Evolutionary conservation across 2,888 invertebrate species (phyloP).

Genomic region (Empis livida): DNA sequence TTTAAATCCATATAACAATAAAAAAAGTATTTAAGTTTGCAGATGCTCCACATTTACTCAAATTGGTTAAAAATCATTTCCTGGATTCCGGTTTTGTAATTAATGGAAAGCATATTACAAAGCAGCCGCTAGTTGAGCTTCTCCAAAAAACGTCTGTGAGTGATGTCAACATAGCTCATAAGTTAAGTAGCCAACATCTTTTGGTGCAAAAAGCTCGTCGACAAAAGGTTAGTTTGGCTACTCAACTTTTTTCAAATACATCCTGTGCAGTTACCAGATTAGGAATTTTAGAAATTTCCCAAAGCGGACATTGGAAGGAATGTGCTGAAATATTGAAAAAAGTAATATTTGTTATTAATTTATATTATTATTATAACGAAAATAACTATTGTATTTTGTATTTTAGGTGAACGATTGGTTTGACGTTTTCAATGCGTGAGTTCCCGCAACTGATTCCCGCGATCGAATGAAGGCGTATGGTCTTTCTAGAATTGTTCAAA

Average conservation of each 20-base stretch:
- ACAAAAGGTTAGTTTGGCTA: neutral
- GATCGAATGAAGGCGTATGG: conserved; percentile 14
- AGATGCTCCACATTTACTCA: too few species aligned
- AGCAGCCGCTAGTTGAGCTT: neutral
- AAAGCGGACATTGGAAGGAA: neutral
- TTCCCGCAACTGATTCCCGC: too few species aligned
- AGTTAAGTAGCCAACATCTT: neutral
- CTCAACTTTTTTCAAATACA: conserved; percentile 15
- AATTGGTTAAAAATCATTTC: neutral
- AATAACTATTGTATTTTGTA: neutral
- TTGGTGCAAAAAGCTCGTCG: neutral
- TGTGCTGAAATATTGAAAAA: neutral
- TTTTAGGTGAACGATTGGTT: conserved; percentile 16
- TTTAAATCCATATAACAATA: neutral
- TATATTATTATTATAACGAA: too few species aligned
- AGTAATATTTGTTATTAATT: too few species aligned
- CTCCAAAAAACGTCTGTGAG: neutral
- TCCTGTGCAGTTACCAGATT: conserved; percentile 12
- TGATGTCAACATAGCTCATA: neutral
- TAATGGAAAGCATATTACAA: neutral
- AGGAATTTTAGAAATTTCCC: neutral
- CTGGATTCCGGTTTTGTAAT: conserved; percentile 1
- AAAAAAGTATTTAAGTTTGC: too few species aligned
- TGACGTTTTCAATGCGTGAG: too few species aligned
- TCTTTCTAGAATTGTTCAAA: conserved; percentile 11